Evolutionary conservation across 1,140 invertebrate species (phyloP).

Genomic region (Grapholita molesta): DNA sequence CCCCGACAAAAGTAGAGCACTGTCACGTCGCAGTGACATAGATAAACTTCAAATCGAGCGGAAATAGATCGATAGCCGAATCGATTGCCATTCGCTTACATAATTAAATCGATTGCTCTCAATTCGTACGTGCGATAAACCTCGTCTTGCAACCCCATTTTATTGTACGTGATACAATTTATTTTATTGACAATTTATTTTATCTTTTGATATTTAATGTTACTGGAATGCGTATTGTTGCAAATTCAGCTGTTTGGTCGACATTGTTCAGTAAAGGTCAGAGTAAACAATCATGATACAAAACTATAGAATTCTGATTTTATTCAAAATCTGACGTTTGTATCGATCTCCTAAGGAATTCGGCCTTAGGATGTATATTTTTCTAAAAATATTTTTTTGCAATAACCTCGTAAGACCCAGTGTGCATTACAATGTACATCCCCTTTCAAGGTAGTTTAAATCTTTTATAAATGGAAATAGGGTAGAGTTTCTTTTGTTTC

Average conservation of each 20-base stretch:
- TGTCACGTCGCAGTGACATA: background rate
- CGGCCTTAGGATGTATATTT: too few relatives aligned
- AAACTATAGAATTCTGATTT: too few relatives aligned
- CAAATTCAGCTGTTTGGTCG: background rate
- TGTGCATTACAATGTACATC: too few relatives aligned
- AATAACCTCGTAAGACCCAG: too few relatives aligned
- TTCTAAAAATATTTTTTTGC: too few relatives aligned
- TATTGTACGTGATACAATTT: background rate
- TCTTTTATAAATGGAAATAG: too few relatives aligned
- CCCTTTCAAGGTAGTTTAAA: too few relatives aligned
- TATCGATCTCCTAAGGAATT: too few relatives aligned
- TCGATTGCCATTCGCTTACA: slow-evolving; percentile 9
- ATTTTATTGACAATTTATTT: background rate
- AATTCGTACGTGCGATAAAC: slow-evolving; percentile 14
- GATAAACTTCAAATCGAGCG: background rate
- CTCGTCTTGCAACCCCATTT: background rate
- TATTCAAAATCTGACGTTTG: too few relatives aligned
- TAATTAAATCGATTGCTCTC: background rate
- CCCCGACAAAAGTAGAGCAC: background rate
- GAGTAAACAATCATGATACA: background rate
- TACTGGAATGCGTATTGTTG: too few relatives aligned
- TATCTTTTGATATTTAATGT: background rate
- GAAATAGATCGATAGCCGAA: slow-evolving; percentile 9
- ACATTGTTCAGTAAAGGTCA: background rate
- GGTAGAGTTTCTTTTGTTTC: too few relatives aligned